Conservation (phyloP, 2,797 vertebrate genomes). For the Pangasius macronema region DNA sequence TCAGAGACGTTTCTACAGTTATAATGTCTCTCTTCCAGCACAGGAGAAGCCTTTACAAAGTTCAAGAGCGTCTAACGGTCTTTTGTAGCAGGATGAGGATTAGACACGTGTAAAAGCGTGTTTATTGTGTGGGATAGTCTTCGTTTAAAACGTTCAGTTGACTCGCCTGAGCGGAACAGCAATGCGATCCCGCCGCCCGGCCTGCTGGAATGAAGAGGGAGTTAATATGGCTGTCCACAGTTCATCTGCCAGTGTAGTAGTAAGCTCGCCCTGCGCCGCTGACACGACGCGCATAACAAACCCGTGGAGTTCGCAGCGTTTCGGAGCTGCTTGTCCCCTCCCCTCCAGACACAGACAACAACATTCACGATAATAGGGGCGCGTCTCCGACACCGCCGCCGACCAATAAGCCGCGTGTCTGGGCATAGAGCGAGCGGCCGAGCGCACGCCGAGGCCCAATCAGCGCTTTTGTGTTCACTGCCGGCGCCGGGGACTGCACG, state of each 20-base stretch:
- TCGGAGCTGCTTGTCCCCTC: constrained; percentile 69
- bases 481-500: constrained; percentile 84
- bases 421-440: constrained; percentile 67
- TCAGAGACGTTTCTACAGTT: background rate
- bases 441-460: constrained; percentile 78
- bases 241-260: constrained; percentile 65
- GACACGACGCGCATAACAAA: constrained; percentile 66
- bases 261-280: constrained; percentile 61
- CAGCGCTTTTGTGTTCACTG: constrained; percentile 80
- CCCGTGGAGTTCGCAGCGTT: constrained; percentile 68
- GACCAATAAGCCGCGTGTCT: constrained; percentile 73
- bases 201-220: constrained; percentile 52
- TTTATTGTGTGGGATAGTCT: background rate
- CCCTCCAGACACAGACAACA: constrained; percentile 79
- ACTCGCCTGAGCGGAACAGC: background rate
- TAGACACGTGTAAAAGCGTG: constrained; percentile 10
- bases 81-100: background rate
- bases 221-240: constrained; percentile 68
- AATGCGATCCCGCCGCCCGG: constrained; percentile 40
- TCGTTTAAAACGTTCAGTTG: background rate
- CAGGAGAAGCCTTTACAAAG: background rate
- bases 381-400: constrained; percentile 67
- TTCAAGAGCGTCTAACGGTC: constrained; percentile 26
- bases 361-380: constrained; percentile 74
- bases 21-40: background rate